A percentile compares a stretch with the other conserved stretches of the same genome.
phyloP scores from a whole-genome alignment of 1,140 invertebrate species.

The Caligus rogercresseyi region DNA sequence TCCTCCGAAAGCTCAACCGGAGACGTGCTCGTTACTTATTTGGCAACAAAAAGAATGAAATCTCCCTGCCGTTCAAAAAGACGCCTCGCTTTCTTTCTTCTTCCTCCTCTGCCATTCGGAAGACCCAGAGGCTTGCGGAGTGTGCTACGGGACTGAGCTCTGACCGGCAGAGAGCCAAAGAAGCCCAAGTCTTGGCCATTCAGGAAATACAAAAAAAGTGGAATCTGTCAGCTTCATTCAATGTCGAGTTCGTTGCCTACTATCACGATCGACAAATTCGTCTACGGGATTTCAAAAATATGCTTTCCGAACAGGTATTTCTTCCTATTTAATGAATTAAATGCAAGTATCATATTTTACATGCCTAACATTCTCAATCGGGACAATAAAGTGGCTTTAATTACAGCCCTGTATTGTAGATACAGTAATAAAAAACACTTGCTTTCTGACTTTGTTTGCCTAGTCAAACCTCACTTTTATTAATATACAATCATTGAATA shows the following conservation, averaged over 20 bases:
- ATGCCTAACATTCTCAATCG: not conserved
- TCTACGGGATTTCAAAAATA: slow-evolving; percentile 30
- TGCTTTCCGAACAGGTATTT: not conserved
- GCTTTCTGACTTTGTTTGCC: too few species aligned
- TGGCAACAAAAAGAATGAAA: not conserved
- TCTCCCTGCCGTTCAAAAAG: slow-evolving; percentile 71
- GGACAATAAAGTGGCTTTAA: not conserved
- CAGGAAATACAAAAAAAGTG: slow-evolving; percentile 65
- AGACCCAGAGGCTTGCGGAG: slow-evolving; percentile 64
- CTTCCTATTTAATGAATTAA: not conserved
- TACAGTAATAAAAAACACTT: too few species aligned
- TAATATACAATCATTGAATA: too few species aligned
- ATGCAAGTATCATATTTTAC: not conserved
- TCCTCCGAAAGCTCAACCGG: slow-evolving; percentile 8
- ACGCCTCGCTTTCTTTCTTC: slow-evolving; percentile 75
- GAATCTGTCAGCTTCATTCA: slow-evolving; percentile 71
- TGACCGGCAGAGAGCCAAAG: slow-evolving; percentile 25
- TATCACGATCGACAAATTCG: slow-evolving; percentile 66
- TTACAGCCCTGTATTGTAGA: not conserved
- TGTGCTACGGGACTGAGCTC: slow-evolving; percentile 65
- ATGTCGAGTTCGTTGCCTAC: slow-evolving; percentile 83
- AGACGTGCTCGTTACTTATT: slow-evolving; percentile 3
- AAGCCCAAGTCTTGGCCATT: not conserved
- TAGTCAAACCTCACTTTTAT: too few species aligned
- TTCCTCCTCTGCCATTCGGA: slow-evolving; percentile 66